Evolutionary conservation across 2,113 vertebrate genomes (phyloP).

Genomic region (Callaeas wilsoni): DNA sequence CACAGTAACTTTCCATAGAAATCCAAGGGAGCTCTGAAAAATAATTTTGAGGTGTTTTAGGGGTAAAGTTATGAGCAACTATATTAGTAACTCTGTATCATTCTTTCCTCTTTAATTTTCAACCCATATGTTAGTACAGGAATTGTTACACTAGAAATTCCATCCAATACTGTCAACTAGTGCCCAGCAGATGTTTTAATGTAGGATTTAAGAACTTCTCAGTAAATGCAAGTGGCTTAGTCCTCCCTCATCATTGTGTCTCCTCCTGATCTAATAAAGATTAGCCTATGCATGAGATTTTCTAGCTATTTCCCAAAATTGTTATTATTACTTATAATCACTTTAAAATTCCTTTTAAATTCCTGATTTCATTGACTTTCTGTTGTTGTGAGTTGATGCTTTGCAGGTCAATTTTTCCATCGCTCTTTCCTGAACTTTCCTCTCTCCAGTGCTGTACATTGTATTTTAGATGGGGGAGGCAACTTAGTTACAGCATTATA

Average conservation of each 20-base stretch:
- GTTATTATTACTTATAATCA: neutral
- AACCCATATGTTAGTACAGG: neutral
- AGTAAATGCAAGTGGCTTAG: neutral
- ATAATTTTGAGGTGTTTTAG: neutral
- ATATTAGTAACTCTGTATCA: neutral
- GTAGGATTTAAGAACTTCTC: neutral
- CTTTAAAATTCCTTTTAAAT: neutral
- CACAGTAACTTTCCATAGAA: neutral
- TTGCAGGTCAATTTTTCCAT: neutral
- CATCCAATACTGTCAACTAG: neutral
- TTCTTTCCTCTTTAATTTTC: neutral
- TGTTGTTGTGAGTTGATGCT: neutral
- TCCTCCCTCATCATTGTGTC: neutral
- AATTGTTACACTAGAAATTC: neutral
- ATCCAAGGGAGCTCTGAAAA: neutral
- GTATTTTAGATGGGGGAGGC: neutral
- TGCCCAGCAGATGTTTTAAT: neutral
- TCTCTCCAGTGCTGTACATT: neutral
- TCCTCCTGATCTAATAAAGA: neutral
- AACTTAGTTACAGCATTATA: neutral
- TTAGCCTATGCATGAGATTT: neutral
- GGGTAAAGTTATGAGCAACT: neutral
- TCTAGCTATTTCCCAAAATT: neutral
- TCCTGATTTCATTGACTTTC: neutral
- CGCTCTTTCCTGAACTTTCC: neutral